Percentiles rank a stretch among this genome's conserved stretches.
Conservation (phyloP, 2,113 vertebrate genomes). For the Neomonachus schauinslandi region DNA sequence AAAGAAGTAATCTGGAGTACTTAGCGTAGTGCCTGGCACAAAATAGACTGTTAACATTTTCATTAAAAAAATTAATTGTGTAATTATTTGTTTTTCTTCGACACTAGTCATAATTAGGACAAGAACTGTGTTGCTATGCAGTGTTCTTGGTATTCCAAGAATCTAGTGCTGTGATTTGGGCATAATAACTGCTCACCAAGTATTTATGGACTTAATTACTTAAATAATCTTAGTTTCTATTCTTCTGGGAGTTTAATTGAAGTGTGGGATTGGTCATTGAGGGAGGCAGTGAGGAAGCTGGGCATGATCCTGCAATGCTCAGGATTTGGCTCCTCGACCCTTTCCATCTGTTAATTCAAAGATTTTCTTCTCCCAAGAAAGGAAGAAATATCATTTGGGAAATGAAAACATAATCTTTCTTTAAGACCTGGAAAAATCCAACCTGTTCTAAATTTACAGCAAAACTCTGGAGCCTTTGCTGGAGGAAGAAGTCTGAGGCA, state of each 20-base stretch:
- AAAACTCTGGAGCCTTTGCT: background rate
- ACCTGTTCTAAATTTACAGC: background rate
- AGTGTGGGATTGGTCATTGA: background rate
- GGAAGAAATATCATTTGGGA: background rate
- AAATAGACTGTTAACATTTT: background rate
- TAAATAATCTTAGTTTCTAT: background rate
- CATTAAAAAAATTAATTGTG: background rate
- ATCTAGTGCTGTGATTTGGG: background rate
- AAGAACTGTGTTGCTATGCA: background rate
- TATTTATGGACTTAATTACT: slow-evolving; percentile 7
- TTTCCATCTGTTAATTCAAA: background rate
- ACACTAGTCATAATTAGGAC: background rate
- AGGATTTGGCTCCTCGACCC: background rate
- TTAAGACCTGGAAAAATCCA: slow-evolving; percentile 13
- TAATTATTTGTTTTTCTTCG: background rate
- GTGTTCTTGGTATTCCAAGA: background rate
- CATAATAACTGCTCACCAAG: background rate
- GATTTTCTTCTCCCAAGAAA: background rate
- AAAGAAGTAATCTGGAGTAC: background rate
- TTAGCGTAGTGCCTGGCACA: background rate
- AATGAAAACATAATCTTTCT: background rate
- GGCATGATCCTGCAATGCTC: background rate
- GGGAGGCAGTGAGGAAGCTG: fast-evolving
- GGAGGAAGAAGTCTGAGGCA: background rate
- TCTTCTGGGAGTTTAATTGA: background rate